phyloP scores from a whole-genome alignment of 2,888 invertebrate species.

The Drosophila neotestacea region DNA sequence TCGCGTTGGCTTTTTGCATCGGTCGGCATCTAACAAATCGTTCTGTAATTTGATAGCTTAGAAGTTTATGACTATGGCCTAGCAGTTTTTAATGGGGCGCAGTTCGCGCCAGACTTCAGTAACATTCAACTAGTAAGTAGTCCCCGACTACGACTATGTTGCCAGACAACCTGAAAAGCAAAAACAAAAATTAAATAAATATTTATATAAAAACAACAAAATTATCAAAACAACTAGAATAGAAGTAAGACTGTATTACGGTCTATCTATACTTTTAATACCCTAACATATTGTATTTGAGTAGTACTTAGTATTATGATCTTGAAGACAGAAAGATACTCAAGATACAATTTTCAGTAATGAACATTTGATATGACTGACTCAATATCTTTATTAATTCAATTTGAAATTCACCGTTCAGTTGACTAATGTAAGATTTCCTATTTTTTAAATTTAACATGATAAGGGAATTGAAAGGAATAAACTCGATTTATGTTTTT shows the following conservation, averaged over 20 bases:
- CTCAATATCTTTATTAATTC: too few species aligned
- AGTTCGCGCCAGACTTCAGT: constrained; percentile 58
- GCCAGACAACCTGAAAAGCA: constrained; percentile 19
- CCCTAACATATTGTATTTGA: background rate
- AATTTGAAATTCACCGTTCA: too few species aligned
- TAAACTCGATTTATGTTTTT: too few species aligned
- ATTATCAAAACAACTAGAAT: constrained; percentile 6
- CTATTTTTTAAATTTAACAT: too few species aligned
- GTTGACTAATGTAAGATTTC: too few species aligned
- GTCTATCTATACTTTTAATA: background rate
- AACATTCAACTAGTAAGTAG: constrained; percentile 30
- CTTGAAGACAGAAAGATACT: background rate
- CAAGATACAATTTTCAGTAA: too few species aligned
- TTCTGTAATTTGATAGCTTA: constrained; percentile 82
- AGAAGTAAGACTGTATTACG: background rate
- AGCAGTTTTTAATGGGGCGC: constrained; percentile 79
- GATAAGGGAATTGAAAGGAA: too few species aligned
- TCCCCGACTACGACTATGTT: constrained; percentile 42
- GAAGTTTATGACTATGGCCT: constrained; percentile 80
- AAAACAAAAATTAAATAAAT: constrained; percentile 17
- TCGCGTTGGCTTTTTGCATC: constrained; percentile 63
- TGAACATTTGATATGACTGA: too few species aligned
- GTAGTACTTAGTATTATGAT: background rate
- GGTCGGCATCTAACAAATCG: constrained; percentile 82
- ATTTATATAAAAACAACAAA: constrained; percentile 24